Evolutionary conservation across 1,140 invertebrate genomes (phyloP), one percentile per base, ranked within the genome.

Genomic region (Drosophila kurseongensis): DNA sequence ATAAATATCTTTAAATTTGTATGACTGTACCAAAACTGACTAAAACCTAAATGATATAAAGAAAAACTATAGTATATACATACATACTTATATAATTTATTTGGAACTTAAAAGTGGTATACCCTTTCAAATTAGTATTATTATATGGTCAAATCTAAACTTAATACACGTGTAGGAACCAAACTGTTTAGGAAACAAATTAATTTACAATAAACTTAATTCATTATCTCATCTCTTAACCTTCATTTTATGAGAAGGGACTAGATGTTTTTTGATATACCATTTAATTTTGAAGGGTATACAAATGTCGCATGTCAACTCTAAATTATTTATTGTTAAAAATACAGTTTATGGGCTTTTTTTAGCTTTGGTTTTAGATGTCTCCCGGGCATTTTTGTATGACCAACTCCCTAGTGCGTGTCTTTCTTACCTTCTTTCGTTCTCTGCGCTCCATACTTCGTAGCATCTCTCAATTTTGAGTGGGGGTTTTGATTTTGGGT

Each of bases 341-440:
- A 42, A 50, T 36, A 42, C 16, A 9, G 16, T 35, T 50, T 50
- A 48, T 54, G 32, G 18, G 27, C 13, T 7, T 32, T 27, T 48
- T n/a, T 47, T 5, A 18, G 65, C 36, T 66, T 66, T 68, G 65
- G 61, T 68, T 66, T 67, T 60, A 44, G 38, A 60, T 66, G 72
- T 56, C 69, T 76, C 47, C 50, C 36, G 59, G 32, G 41, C 47
- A 51, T 72, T 48, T 18, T 35, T 35, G 29, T 38, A 44, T 48
- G 59, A 56, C 50, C 57, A 75, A 67, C 38, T 75, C 60, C 35
- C 40, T 44, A 60, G 32, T 56, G 60, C 73, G 65, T 54, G 60
- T 38, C 36, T 66, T n/a, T 68, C 38, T 18, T 14, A 18, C 12
- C 12, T 13, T 68, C 29, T 48, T 42, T 18, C 41, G 42, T 44